Evolutionary conservation across 2,888 invertebrate genomes (phyloP).

Genomic region (Habrosyne pyritoides): DNA sequence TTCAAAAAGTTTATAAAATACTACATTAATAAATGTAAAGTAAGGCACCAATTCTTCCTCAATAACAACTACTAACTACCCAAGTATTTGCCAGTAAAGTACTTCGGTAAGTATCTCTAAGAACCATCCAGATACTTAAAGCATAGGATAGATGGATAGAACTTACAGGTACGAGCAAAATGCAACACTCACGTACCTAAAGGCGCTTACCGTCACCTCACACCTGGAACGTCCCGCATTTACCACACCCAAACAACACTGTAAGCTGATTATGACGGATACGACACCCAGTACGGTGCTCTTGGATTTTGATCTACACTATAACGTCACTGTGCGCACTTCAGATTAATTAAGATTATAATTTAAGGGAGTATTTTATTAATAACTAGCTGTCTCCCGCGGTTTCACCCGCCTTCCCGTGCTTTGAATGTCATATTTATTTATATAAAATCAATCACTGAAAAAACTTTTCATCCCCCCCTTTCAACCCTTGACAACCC

Average conservation of each 20-base stretch:
- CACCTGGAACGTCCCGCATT: slow-evolving; percentile 49
- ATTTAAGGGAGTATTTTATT: no score
- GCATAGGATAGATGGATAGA: slow-evolving; percentile 3
- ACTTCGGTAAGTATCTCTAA: slow-evolving; percentile 8
- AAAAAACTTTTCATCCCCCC: no score
- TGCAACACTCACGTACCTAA: slow-evolving; percentile 46
- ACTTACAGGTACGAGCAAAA: slow-evolving; percentile 36
- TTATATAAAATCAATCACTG: no score
- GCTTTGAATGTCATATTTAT: no score
- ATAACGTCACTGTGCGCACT: not conserved
- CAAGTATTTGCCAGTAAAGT: not conserved
- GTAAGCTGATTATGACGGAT: slow-evolving; percentile 66
- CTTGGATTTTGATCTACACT: slow-evolving; percentile 17
- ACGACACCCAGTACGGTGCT: slow-evolving; percentile 28
- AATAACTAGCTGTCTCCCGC: no score
- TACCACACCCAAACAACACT: slow-evolving; percentile 51
- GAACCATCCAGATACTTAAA: slow-evolving; percentile 2
- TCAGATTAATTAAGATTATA: not conserved
- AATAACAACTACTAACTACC: not conserved
- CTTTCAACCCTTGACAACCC: no score
- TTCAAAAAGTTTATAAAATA: no score
- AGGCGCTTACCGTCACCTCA: slow-evolving; percentile 64
- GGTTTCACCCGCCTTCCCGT: no score
- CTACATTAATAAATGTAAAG: no score
- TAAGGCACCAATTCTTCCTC: no score